phyloP scores from a whole-genome alignment of 2,888 invertebrate species.

The Tineola bisselliella region DNA sequence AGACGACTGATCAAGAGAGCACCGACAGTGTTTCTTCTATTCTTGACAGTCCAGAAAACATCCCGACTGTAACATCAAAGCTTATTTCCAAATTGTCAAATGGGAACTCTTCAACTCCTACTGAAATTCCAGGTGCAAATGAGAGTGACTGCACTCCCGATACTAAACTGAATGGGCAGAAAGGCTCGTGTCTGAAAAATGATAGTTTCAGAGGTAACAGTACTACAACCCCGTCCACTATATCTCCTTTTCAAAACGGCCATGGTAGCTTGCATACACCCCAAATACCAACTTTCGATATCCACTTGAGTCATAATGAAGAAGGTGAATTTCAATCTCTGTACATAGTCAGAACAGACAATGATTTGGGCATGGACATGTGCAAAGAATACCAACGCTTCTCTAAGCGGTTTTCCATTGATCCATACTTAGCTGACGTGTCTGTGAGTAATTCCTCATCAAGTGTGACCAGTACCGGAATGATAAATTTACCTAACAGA shows the following conservation, averaged over 20 bases:
- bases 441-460: conserved; percentile 56
- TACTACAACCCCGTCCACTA: conserved; percentile 56
- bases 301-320: conserved; percentile 53
- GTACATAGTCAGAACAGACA: conserved; percentile 54
- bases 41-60: conserved; percentile 46
- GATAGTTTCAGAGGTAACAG: conserved; percentile 51
- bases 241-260: conserved; percentile 58
- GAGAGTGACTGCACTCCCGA: conserved; percentile 53
- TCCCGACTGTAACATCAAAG: conserved; percentile 46
- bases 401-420: conserved; percentile 55
- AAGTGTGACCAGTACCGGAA: conserved; percentile 55
- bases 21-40: conserved; percentile 49
- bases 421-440: conserved; percentile 55
- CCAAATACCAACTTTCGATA: conserved; percentile 51
- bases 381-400: conserved; percentile 58
- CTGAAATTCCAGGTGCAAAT: conserved; percentile 34
- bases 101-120: conserved; percentile 56
- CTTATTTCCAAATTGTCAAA: conserved; percentile 58
- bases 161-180: conserved; percentile 36
- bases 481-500: conserved; percentile 51
- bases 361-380: conserved; percentile 57
- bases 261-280: conserved; percentile 48
- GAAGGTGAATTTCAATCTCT: conserved; percentile 57
- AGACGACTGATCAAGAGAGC: conserved; percentile 52
- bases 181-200: conserved; percentile 40